Base-by-base conservation (phyloP, 2,797 vertebrate genomes). In the Melanotaenia trifasciata region DNA sequence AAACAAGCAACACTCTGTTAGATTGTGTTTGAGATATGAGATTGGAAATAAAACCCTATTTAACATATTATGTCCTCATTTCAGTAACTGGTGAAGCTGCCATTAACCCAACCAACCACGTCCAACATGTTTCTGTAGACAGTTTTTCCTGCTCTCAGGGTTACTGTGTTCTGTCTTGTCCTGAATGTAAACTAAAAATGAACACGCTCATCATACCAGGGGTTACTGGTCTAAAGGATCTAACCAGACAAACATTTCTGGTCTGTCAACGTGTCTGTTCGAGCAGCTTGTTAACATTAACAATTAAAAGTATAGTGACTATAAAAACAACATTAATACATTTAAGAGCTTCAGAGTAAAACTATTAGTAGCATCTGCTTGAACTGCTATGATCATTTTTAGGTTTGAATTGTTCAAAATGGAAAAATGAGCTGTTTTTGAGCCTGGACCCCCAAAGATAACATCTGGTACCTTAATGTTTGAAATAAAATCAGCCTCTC, bases 171-270 rank as follows among this genome's bases (percentile, higher is more conserved):
- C 70, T 4, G 60, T 45, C 33, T 67, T 36, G 59, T 33, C 16
- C 56, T 16, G 40, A 62, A 16, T 35, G 54, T n/a, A 26, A 51
- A 58, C 64, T 30, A 26, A 4, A 61, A 72, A 81, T 69, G 76
- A 78, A 62, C 8, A 54, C 50, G 56, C 64, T 72, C 72, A 80
- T 78, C 60, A 76, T 60, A 32, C 67, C 65, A 60, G 45, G 14
- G 58, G 58, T 20, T 33, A 56, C 51, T 69, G 72, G 72, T 58
- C 54, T 24, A 76, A 66, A 26, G 63, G 0, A 24, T 2, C 67
- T 13, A 0, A 35, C 7, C 53, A 54, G 60, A 57, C 71, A 65
- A 73, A 68, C 58, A 1, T 28, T 69, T n/a, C 7, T 72, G 40
- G 3, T 12, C 12, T 11, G 56, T 40, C 76, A 61, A 36, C 50